Evolutionary conservation across 2,888 invertebrate species (phyloP).

Genomic region (Athalia rosae): DNA sequence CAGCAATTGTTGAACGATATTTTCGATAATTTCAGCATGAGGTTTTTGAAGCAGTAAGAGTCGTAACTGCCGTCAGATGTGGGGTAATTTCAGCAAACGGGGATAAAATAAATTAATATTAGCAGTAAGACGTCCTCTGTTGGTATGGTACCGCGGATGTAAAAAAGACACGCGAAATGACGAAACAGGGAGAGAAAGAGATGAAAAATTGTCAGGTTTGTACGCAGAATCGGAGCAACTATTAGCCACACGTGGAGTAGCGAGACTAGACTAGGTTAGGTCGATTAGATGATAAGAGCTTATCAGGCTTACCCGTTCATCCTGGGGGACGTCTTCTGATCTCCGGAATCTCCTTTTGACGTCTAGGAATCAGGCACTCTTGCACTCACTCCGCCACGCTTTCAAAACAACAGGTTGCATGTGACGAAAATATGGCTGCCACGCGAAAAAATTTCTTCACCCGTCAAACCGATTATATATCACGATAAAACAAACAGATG

Average conservation of each 20-base stretch:
- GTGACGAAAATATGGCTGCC: constrained; percentile 61
- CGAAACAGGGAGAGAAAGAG: no score
- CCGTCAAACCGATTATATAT: constrained; percentile 27
- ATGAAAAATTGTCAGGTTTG: background rate
- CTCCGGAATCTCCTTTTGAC: constrained; percentile 39
- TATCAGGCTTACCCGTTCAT: constrained; percentile 68
- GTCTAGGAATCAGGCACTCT: constrained; percentile 23
- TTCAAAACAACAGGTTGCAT: constrained; percentile 68
- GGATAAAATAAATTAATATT: no score
- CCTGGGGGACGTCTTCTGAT: constrained; percentile 54
- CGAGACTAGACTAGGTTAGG: constrained; percentile 9
- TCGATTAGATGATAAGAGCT: background rate
- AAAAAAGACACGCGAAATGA: no score
- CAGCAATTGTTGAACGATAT: no score
- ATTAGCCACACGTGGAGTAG: constrained; percentile 40
- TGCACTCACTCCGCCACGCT: constrained; percentile 50
- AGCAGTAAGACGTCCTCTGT: no score
- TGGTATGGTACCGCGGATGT: no score
- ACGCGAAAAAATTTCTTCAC: constrained; percentile 30
- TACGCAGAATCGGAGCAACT: constrained; percentile 8
- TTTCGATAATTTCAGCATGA: no score
- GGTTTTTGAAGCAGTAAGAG: no score
- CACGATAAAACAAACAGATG: background rate
- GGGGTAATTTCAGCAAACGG: no score
- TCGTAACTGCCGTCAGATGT: no score